Evolutionary conservation across 92 coral and sea anemone species (phyloP), one percentile per base, ranked within the genome.

Genomic region (Phenganax subtilis): DNA sequence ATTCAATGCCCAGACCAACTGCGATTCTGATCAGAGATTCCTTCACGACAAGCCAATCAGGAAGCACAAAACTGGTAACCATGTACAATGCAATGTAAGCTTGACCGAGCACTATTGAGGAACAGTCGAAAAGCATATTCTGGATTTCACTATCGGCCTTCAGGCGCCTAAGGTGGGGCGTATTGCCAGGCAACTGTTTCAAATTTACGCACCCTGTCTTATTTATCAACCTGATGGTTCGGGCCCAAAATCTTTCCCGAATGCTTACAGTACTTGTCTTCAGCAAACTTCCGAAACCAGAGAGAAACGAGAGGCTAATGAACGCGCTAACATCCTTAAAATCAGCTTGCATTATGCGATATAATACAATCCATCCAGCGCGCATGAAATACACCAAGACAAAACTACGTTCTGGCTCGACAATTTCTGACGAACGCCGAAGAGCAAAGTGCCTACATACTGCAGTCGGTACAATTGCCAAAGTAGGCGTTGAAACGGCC

Each of bases 71-170:
- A 59, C 77, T 54, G 31, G 77, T 54, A 0, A 73, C 7, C 6
- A 51, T n/a, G 25, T 73, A 73, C 20, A 73, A 5, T 30, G 55
- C 58, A 2, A 1, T 16, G 52, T 51, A 73, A 54, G 25, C 59
- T 52, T 73, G 77, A 44, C 77, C 55, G 4, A 73, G 17, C 1
- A 47, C 55, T 8, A 73, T 30, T 73, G 77, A 10, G 20, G 89
- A 86, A 3, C 87, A 77, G 66, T 92, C 97, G 20, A 85, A 82
- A 10, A 92, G 82, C 67, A 92, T 82, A 7, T 88, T 75, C 81
- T 90, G 94, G 54, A 92, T 84, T 71, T 88, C 85, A 6, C 88
- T 54, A 62, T 90, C 97, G n/a, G 97, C 92, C 8, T 86, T 86
- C 27, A 92, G 86, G 25, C 97, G 88, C 81, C 88, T 78, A 85